Evolutionary conservation across 2,113 vertebrate genomes (phyloP).

Genomic region (Brienomyrus longianalis): DNA sequence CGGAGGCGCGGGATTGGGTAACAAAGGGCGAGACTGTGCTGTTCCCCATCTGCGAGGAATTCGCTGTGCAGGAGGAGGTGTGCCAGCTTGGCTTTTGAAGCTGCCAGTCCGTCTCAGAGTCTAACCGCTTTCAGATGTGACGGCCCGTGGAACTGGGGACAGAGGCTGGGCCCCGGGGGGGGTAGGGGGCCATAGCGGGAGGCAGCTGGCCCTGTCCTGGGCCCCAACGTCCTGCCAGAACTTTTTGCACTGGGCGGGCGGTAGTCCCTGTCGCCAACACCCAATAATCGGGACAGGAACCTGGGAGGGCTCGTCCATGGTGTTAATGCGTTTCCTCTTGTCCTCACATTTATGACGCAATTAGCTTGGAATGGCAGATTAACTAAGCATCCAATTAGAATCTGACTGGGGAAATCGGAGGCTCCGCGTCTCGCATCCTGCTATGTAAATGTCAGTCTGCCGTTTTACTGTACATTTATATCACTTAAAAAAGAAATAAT

Average conservation of each 20-base stretch:
- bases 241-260: not conserved
- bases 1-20: not conserved
- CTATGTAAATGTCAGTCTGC: not conserved
- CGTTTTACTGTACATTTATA: not conserved
- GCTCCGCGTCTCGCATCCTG: not conserved
- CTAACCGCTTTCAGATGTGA: conserved; percentile 18
- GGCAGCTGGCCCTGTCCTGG: not conserved
- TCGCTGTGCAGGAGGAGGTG: conserved; percentile 3
- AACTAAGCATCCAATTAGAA: not conserved
- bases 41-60: conserved; percentile 16
- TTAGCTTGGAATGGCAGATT: not conserved
- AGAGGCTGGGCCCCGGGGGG: not conserved
- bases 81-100: conserved; percentile 5
- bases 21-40: conserved; percentile 12
- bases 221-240: not conserved
- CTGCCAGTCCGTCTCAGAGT: not conserved
- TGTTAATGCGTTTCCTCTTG: not conserved
- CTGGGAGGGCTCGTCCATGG: not conserved
- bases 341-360: not conserved
- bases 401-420: not conserved
- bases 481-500: not conserved
- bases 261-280: not conserved
- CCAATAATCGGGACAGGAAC: not conserved
- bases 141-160: not conserved
- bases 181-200: not conserved